Percentiles rank a stretch among this genome's conserved stretches.
phyloP scores from a whole-genome alignment of 2,797 vertebrate genomes.

The Sebastes elongatus region DNA sequence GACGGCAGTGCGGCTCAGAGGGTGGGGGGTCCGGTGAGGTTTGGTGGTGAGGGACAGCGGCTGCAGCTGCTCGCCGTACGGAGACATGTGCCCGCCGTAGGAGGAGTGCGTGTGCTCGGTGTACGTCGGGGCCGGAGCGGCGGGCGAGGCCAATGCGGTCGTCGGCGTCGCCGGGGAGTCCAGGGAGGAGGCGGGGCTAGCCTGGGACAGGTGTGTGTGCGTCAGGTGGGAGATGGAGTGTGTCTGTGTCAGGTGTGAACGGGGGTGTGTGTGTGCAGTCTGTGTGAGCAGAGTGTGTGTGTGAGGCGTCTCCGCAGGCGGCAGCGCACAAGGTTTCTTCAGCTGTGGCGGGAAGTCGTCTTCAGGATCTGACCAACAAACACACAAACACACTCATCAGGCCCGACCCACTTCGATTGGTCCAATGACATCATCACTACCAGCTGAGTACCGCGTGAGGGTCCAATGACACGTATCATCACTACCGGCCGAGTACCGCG shows the following conservation, averaged over 20 bases:
- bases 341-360: constrained; percentile 77
- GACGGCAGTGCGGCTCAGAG: constrained; percentile 23
- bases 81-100: constrained; percentile 35
- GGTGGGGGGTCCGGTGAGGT: constrained; percentile 77
- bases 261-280: constrained; percentile 25
- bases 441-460: too few relatives aligned
- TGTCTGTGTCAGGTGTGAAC: constrained; percentile 38
- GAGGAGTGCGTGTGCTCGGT: constrained; percentile 79
- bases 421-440: too few relatives aligned
- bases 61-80: constrained; percentile 89
- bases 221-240: constrained; percentile 75
- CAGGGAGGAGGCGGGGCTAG: constrained; percentile 91
- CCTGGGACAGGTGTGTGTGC: constrained; percentile 81
- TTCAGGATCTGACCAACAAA: constrained; percentile 10
- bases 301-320: constrained; percentile 60
- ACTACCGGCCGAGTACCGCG: too few relatives aligned
- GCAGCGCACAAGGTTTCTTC: constrained; percentile 83
- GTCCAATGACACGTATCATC: too few relatives aligned
- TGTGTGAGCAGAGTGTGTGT: constrained; percentile 66
- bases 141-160: constrained; percentile 87
- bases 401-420: too few relatives aligned
- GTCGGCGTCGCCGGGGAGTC: constrained; percentile 94
- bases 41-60: constrained; percentile 93
- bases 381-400: neutral
- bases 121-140: constrained; percentile 89